Evolutionary conservation across 2,888 invertebrate genomes (phyloP).

Genomic region (Sinelater perroti): DNA sequence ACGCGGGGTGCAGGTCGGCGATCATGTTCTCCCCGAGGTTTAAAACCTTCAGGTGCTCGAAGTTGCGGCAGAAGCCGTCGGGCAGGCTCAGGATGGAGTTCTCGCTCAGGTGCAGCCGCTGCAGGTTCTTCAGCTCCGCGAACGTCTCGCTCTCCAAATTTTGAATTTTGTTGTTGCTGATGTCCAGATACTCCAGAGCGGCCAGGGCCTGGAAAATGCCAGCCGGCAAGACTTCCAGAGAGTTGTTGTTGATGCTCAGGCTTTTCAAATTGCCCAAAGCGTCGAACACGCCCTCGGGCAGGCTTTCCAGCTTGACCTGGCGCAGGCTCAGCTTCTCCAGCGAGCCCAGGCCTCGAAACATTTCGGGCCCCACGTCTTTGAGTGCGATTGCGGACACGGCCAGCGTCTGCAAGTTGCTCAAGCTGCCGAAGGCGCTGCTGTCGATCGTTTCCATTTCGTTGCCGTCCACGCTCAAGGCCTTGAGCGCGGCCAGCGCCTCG

Average conservation of each 20-base stretch:
- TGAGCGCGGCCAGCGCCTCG: not conserved
- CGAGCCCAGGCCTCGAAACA: constrained; percentile 9
- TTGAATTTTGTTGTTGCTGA: constrained; percentile 16
- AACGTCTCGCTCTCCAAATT: not conserved
- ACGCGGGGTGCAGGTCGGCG: not conserved
- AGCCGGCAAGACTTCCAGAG: not conserved
- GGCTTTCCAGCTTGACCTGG: constrained; percentile 1
- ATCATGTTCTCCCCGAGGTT: constrained; percentile 10
- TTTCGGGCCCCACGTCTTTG: not conserved
- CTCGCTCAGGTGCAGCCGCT: constrained; percentile 8
- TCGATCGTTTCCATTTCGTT: constrained; percentile 21
- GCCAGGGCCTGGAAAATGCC: constrained; percentile 12
- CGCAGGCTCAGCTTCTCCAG: constrained; percentile 7
- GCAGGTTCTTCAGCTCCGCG: not conserved
- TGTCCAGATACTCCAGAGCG: constrained; percentile 8
- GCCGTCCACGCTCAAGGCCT: constrained; percentile 4
- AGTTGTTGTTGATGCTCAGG: constrained; percentile 15
- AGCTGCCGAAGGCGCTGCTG: not conserved
- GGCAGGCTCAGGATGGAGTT: constrained; percentile 13
- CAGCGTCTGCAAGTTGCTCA: constrained; percentile 14
- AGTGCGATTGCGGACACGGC: constrained; percentile 13
- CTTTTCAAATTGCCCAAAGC: constrained; percentile 7
- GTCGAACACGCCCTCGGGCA: not conserved
- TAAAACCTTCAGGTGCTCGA: not conserved
- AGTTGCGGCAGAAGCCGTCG: not conserved